phyloP scores from a whole-genome alignment of 2,797 vertebrate genomes.

The Macrochelys suwanniensis region DNA sequence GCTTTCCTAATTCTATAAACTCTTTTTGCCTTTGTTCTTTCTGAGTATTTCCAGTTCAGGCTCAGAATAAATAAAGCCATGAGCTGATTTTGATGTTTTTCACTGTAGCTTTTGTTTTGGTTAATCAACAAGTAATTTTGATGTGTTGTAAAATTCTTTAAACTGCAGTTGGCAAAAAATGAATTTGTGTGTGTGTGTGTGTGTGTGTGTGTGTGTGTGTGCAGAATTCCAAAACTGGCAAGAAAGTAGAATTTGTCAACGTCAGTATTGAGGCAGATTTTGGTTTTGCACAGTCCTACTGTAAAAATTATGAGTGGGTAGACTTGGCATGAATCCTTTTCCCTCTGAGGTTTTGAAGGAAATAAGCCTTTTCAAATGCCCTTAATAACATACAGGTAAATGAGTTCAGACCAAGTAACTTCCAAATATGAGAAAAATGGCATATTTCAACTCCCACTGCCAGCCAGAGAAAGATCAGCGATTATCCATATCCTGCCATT shows the following conservation, averaged over 20 bases:
- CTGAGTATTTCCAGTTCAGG: not conserved
- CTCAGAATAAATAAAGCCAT: not conserved
- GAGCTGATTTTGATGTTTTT: not conserved
- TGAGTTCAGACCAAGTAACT: slow-evolving; percentile 66
- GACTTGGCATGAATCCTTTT: slow-evolving; percentile 48
- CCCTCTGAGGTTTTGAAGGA: slow-evolving; percentile 63
- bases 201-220: no score
- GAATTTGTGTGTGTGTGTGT: no score
- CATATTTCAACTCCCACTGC: slow-evolving; percentile 58
- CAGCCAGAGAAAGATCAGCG: slow-evolving; percentile 55
- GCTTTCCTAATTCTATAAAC: not conserved
- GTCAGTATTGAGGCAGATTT: not conserved
- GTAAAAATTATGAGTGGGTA: slow-evolving; percentile 69
- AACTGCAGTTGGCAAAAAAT: not conserved
- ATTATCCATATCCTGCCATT: slow-evolving; percentile 67
- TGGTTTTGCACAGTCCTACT: not conserved
- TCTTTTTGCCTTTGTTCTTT: not conserved
- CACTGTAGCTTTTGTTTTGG: not conserved
- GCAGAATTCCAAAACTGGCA: not conserved
- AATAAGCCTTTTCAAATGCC: slow-evolving; percentile 66
- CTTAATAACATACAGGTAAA: slow-evolving; percentile 71
- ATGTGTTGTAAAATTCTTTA: not conserved
- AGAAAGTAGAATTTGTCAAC: slow-evolving; percentile 3
- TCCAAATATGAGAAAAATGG: slow-evolving; percentile 72
- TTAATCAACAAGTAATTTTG: not conserved